Conservation (phyloP, 2,888 invertebrate species). For the Phragmatobia fuliginosa region DNA sequence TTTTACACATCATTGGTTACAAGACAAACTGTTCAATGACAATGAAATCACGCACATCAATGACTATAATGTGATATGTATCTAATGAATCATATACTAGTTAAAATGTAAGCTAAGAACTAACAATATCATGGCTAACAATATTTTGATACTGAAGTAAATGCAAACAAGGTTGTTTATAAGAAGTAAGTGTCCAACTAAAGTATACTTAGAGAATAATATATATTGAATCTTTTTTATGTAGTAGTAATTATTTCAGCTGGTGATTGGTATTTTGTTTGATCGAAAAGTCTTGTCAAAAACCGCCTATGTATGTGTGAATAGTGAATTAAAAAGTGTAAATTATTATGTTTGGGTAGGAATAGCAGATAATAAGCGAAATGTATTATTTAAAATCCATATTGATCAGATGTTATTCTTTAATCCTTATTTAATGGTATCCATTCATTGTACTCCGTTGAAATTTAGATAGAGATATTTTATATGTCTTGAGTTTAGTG, state of each 20-base stretch:
- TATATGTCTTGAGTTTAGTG: background rate
- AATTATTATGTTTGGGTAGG: background rate
- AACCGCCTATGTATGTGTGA: slow-evolving; percentile 43
- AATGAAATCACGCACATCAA: background rate
- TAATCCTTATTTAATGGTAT: background rate
- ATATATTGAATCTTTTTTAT: slow-evolving; percentile 1
- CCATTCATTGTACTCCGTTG: background rate
- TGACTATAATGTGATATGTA: background rate
- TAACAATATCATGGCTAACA: background rate
- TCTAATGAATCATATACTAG: background rate
- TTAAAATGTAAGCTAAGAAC: background rate
- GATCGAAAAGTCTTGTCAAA: slow-evolving; percentile 28
- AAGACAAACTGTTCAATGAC: background rate
- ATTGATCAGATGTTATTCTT: background rate
- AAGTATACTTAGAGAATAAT: slow-evolving; percentile 27
- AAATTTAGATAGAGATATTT: no score
- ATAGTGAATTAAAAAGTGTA: background rate
- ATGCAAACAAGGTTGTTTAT: slow-evolving; percentile 8
- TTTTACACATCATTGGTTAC: background rate
- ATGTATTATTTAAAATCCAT: background rate
- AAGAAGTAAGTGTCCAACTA: slow-evolving; percentile 14
- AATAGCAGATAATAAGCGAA: background rate
- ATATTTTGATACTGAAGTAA: slow-evolving; percentile 9
- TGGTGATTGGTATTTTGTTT: slow-evolving; percentile 26
- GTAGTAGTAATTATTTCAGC: background rate